Evolutionary conservation across 2,113 vertebrate species (phyloP), one percentile per base, ranked within the genome.

Genomic region (Oxyruncus cristatus): DNA sequence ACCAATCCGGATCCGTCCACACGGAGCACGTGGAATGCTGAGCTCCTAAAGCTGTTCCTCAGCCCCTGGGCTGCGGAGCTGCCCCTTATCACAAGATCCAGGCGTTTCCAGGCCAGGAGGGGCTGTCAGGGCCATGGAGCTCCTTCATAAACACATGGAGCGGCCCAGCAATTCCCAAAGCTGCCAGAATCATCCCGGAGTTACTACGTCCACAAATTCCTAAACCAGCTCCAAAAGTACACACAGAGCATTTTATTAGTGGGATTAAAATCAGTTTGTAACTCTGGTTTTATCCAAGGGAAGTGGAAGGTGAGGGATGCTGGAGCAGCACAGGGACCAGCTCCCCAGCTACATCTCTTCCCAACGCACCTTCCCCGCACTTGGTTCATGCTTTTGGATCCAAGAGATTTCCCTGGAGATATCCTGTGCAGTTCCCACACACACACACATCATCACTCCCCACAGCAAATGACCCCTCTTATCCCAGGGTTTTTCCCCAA

Each of bases 191-290:
- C 4, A 0, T 1, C 53, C 50, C 2, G 6, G 13, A 62, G 13
- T 16, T 8, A 7, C 28, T 2, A 16, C 53, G 20, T 1, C 27
- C 66, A 33, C 1, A 0, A 72, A 35, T 0, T 1, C 17, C 49
- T 12, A 41, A 63, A 8, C 15, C 18, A 19, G 63, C 33, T n/a
- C 53, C 2, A 6, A 8, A 7, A 11, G 24, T 0, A 6, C 59
- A 19, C 41, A 21, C 5, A 1, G 52, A 53, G 5, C 1, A 0
- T 9, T 35, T 21, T 10, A 8, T 41, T 1, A 0, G 26, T 0
- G 35, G 80, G 28, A 32, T 6, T 44, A 6, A 10, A 12, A 47
- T 1, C 11, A 0, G 8, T 28, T 6, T 13, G 37, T 16, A 32
- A 16, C 8, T 26, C 6, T 5, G 9, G 20, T 11, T 32, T 53